Conservation (phyloP, 2,797 vertebrate species). For the Ctenopoma multispine region DNA sequence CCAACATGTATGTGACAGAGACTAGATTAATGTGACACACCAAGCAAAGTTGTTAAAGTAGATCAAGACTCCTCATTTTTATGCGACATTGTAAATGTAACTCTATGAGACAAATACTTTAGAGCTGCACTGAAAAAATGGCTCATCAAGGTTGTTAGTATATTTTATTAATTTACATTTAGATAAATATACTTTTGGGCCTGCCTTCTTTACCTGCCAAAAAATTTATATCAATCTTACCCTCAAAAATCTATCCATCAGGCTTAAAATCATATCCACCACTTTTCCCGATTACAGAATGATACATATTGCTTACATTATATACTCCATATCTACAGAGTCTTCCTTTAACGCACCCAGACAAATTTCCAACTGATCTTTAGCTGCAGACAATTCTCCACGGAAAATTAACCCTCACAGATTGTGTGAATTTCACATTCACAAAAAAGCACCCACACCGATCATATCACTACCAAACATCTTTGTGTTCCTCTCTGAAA, state of each 20-base stretch:
- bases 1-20: background rate
- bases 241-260: background rate
- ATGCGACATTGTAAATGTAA: background rate
- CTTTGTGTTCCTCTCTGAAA: constrained; percentile 3
- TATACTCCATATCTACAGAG: background rate
- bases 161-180: background rate
- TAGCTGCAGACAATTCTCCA: constrained; percentile 24
- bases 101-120: background rate
- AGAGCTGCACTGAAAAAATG: background rate
- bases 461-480: constrained; percentile 1
- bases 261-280: background rate
- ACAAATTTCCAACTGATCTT: constrained; percentile 17
- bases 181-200: background rate
- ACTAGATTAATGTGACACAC: background rate
- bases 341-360: constrained; percentile 16
- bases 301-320: constrained; percentile 9
- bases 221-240: no score
- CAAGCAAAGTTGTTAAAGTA: background rate
- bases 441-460: constrained; percentile 16
- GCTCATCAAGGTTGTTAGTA: background rate
- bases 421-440: constrained; percentile 15
- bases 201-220: background rate
- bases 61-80: constrained; percentile 6
- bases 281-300: background rate
- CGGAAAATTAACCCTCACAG: constrained; percentile 27